Conservation (phyloP, 2,113 vertebrate species). For the Notechis scutatus region DNA sequence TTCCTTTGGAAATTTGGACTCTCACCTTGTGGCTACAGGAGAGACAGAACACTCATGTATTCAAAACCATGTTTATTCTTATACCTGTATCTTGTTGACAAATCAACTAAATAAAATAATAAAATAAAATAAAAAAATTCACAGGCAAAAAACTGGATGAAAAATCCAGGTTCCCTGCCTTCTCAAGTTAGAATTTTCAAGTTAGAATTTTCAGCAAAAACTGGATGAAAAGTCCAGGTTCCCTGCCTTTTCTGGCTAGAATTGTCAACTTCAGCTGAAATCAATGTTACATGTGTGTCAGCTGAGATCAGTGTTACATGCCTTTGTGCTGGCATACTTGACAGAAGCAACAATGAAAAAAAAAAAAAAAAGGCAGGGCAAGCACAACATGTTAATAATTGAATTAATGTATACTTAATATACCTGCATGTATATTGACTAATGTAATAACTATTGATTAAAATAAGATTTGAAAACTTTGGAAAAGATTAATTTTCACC, state of each 20-base stretch:
- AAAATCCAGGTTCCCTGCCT: neutral
- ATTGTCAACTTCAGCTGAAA: neutral
- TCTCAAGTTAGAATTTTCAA: neutral
- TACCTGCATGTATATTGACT: neutral
- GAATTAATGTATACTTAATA: neutral
- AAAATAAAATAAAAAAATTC: neutral
- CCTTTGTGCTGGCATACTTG: neutral
- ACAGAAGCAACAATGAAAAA: neutral
- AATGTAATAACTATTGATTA: neutral
- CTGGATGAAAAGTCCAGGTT: neutral
- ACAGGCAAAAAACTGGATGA: neutral
- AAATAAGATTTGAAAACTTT: neutral
- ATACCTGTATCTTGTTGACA: no score
- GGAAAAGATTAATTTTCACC: neutral
- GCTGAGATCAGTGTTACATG: neutral
- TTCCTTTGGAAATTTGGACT: no score
- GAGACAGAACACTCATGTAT: no score
- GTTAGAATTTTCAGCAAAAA: neutral
- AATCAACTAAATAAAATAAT: no score
- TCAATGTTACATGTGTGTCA: neutral
- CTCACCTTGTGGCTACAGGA: no score
- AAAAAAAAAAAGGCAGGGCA: neutral
- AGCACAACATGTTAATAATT: neutral
- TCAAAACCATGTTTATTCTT: no score
- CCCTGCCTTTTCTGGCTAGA: neutral